phyloP scores from a whole-genome alignment of 1,140 invertebrate genomes.

The Oscheius sp. region DNA sequence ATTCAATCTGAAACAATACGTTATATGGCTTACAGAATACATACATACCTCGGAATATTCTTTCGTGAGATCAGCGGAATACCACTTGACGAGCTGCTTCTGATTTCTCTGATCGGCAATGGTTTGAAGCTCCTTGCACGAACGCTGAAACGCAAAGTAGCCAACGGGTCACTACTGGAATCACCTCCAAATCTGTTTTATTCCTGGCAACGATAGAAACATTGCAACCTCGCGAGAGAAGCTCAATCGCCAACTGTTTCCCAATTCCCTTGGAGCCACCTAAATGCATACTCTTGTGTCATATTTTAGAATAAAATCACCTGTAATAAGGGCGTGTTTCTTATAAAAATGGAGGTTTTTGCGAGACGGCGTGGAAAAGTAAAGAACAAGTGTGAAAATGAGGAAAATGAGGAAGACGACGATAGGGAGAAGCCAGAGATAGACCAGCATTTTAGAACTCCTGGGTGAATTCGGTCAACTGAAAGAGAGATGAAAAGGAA shows the following conservation, averaged over 20 bases:
- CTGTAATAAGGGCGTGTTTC: constrained; percentile 42
- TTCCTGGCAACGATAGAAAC: constrained; percentile 85
- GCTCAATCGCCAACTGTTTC: constrained; percentile 75
- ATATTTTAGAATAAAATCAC: constrained; percentile 37
- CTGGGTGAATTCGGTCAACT: constrained; percentile 15
- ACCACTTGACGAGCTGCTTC: constrained; percentile 40
- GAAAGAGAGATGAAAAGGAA: background rate
- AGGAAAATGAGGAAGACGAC: constrained; percentile 28
- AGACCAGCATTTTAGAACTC: background rate
- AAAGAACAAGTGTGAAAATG: constrained; percentile 28
- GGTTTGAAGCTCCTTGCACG: constrained; percentile 31
- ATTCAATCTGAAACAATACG: constrained; percentile 34
- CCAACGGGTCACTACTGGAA: background rate
- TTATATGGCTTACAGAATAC: background rate
- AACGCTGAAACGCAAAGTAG: background rate
- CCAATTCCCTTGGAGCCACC: constrained; percentile 95
- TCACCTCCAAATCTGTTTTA: constrained; percentile 59
- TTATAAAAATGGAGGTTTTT: constrained; percentile 30
- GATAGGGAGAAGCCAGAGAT: constrained; percentile 19
- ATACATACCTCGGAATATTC: constrained; percentile 21
- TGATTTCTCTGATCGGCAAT: constrained; percentile 27
- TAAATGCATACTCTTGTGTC: constrained; percentile 56
- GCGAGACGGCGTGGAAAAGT: constrained; percentile 36
- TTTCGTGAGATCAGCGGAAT: constrained; percentile 36
- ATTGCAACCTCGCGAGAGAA: constrained; percentile 75